Evolutionary conservation across 2,888 invertebrate genomes (phyloP).

Genomic region (Drosophila suboccidentalis): DNA sequence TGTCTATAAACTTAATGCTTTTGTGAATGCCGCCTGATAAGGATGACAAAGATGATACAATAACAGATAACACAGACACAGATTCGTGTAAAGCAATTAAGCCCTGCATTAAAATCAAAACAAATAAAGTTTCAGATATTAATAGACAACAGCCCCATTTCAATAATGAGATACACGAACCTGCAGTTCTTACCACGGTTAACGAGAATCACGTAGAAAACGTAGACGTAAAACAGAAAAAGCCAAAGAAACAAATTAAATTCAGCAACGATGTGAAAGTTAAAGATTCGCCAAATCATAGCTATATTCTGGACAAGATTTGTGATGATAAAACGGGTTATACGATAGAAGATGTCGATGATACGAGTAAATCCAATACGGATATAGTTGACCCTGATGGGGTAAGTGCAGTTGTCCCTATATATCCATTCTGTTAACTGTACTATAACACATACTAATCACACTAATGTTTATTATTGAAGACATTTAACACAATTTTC

Average conservation of each 20-base stretch:
- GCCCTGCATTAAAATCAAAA: constrained; percentile 58
- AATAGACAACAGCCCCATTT: constrained; percentile 36
- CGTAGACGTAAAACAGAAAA: constrained; percentile 14
- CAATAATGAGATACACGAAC: constrained; percentile 22
- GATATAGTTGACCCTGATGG: constrained; percentile 1
- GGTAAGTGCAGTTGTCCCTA: constrained; percentile 47
- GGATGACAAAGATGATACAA: constrained; percentile 50
- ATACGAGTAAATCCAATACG: constrained; percentile 5
- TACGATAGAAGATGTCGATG: constrained; percentile 61
- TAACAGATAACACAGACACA: constrained; percentile 41
- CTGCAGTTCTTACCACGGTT: constrained; percentile 11
- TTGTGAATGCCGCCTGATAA: constrained; percentile 53
- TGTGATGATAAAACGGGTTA: constrained; percentile 44
- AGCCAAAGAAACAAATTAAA: constrained; percentile 55
- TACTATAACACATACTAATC: constrained; percentile 34
- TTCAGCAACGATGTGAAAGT: constrained; percentile 57
- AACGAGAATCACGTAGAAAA: constrained; percentile 40
- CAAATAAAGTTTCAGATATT: constrained; percentile 72
- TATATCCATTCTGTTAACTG: constrained; percentile 3
- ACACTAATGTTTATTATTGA: constrained; percentile 3
- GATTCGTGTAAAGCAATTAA: constrained; percentile 34
- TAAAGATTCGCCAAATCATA: constrained; percentile 49
- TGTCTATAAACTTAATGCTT: constrained; percentile 27
- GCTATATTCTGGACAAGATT: constrained; percentile 37
- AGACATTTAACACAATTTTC: constrained; percentile 32